Evolutionary conservation across 2,888 invertebrate genomes (phyloP).

Genomic region (Apamea anceps): DNA sequence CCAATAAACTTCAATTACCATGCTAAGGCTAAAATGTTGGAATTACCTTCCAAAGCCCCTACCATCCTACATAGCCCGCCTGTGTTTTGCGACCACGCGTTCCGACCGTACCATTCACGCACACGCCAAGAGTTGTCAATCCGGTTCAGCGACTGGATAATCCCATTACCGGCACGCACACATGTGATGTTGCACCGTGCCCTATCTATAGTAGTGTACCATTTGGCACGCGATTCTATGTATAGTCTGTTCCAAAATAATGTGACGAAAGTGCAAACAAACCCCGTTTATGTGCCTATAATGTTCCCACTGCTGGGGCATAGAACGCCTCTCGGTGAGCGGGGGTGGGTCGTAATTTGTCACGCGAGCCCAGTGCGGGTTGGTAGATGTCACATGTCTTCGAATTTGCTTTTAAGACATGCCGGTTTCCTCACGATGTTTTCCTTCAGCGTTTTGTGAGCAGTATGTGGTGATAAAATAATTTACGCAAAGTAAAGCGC

Average conservation of each 20-base stretch:
- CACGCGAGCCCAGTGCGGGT: too few species aligned
- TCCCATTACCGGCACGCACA: constrained; percentile 23
- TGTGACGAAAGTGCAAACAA: background rate
- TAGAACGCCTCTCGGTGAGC: too few species aligned
- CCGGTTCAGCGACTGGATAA: constrained; percentile 38
- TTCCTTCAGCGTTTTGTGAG: too few species aligned
- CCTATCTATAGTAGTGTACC: background rate
- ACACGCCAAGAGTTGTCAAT: constrained; percentile 22
- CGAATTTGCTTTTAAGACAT: too few species aligned
- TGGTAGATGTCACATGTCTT: too few species aligned
- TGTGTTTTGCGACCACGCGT: background rate
- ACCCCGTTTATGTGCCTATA: background rate
- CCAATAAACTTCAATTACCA: background rate
- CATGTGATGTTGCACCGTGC: background rate
- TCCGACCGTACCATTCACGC: constrained; percentile 24
- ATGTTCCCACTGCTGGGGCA: too few species aligned
- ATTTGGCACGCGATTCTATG: background rate
- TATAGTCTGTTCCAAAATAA: background rate
- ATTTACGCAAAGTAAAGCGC: too few species aligned
- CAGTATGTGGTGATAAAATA: too few species aligned
- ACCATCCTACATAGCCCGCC: background rate
- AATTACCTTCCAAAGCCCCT: background rate
- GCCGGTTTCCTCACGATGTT: too few species aligned
- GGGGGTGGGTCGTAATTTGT: too few species aligned
- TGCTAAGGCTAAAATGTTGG: background rate